Conservation (phyloP, 2,797 vertebrate species). For the Eulemur mongoz region DNA sequence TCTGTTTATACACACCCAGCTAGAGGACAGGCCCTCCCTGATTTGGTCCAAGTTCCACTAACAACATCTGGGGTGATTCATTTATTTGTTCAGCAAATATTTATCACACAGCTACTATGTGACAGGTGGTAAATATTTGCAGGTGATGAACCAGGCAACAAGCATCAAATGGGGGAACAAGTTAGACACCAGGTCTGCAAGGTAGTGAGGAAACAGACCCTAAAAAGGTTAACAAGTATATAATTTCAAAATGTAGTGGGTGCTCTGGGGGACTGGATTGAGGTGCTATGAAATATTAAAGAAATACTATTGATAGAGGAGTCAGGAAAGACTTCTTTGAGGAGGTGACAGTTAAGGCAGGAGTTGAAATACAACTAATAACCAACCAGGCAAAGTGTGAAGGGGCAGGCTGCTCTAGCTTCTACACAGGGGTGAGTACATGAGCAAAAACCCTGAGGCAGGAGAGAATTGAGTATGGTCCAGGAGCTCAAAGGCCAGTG, state of each 20-base stretch:
- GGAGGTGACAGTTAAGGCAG: background rate
- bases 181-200: background rate
- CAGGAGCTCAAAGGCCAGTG: background rate
- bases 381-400: background rate
- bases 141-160: background rate
- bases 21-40: background rate
- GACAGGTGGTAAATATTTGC: background rate
- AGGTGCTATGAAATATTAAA: background rate
- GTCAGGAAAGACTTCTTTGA: background rate
- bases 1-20: background rate
- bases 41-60: constrained; percentile 15
- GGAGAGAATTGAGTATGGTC: background rate
- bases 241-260: background rate
- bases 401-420: background rate
- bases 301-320: background rate
- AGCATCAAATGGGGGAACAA: background rate
- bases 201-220: background rate
- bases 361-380: background rate
- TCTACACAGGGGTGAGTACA: background rate
- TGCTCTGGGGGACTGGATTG: background rate
- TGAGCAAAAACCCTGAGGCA: background rate
- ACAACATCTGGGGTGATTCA: constrained; percentile 38
- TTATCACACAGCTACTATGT: constrained; percentile 41
- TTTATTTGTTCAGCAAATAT: constrained; percentile 56
- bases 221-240: background rate